Evolutionary conservation across 2,113 vertebrate genomes (phyloP).

Genomic region (Chionomys nivalis): DNA sequence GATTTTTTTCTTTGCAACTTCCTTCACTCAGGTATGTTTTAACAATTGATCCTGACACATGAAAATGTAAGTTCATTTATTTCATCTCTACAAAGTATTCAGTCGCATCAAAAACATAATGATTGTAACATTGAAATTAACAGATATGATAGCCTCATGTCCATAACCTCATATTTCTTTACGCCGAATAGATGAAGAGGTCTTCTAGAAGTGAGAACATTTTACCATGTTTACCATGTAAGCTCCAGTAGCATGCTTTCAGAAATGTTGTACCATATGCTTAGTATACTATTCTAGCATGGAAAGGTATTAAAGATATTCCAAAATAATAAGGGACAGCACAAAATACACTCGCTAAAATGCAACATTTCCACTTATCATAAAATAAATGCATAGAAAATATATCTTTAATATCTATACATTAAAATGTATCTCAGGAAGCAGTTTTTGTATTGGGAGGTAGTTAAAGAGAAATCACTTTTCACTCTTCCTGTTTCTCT

Average conservation of each 20-base stretch:
- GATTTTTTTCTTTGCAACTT: not conserved
- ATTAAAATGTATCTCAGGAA: not conserved
- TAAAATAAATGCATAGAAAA: not conserved
- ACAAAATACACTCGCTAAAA: not conserved
- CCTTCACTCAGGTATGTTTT: not conserved
- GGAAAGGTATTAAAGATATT: not conserved
- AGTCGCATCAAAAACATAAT: not conserved
- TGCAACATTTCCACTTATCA: not conserved
- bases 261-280: not conserved
- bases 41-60: not conserved
- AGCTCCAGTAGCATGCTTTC: not conserved
- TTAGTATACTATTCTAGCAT: not conserved
- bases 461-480: not conserved
- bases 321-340: not conserved
- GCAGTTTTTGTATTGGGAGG: not conserved
- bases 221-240: not conserved
- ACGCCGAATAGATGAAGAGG: not conserved
- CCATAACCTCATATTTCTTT: not conserved
- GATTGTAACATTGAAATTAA: not conserved
- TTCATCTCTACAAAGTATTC: not conserved
- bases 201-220: not conserved
- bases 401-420: not conserved
- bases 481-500: not conserved
- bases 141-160: not conserved
- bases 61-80: not conserved